phyloP scores from a whole-genome alignment of 2,797 vertebrate genomes.

The Gadopsis marmoratus region DNA sequence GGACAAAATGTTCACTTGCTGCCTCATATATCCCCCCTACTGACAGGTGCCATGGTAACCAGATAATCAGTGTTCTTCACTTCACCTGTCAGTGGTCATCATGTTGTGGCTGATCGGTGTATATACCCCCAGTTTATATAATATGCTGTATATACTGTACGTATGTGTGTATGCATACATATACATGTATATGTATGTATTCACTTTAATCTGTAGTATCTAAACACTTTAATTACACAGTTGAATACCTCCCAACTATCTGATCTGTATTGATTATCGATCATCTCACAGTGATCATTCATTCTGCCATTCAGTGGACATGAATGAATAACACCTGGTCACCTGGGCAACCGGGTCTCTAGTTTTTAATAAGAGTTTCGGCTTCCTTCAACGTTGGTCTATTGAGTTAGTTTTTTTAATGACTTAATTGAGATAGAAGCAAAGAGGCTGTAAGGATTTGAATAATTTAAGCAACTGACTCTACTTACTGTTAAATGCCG shows the following conservation, averaged over 20 bases:
- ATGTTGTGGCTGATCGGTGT: no score
- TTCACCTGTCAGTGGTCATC: no score
- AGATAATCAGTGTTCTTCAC: no score
- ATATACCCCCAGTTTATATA: conserved; percentile 41
- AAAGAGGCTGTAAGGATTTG: conserved; percentile 10
- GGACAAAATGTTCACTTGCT: no score
- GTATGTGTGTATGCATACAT: conserved; percentile 32
- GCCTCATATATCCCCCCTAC: no score
- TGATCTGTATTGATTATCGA: conserved; percentile 47
- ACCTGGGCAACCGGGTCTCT: conserved; percentile 9
- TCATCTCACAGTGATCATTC: conserved; percentile 62
- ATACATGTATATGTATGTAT: conserved; percentile 42
- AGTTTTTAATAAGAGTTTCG: conserved; percentile 31
- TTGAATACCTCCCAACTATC: conserved; percentile 43
- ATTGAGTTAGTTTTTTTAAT: not conserved
- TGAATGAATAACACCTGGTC: conserved; percentile 18
- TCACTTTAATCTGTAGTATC: conserved; percentile 47
- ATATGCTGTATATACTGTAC: conserved; percentile 40
- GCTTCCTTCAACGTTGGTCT: conserved; percentile 13
- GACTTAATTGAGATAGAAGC: conserved; percentile 15
- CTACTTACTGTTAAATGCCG: not conserved
- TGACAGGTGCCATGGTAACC: no score
- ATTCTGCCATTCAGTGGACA: conserved; percentile 28
- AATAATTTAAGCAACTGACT: not conserved
- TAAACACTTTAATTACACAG: conserved; percentile 37